A percentile compares a stretch with the other conserved stretches of the same genome.
Conservation (phyloP, 2,797 vertebrate species). For the Eulemur mongoz region DNA sequence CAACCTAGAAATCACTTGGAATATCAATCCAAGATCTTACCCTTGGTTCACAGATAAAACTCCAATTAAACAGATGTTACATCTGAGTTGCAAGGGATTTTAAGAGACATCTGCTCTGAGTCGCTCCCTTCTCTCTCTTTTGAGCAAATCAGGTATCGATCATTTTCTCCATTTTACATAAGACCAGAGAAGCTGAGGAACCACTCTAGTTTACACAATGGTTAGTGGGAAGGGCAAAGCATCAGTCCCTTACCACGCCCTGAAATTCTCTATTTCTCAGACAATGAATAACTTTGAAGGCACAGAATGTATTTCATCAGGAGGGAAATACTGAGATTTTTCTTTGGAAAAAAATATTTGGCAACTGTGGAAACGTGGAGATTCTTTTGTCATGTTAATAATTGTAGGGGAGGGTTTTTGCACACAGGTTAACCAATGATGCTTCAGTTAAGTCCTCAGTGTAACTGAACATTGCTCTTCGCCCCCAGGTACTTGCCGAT, state of each 20-base stretch:
- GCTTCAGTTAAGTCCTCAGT: background rate
- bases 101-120: background rate
- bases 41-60: background rate
- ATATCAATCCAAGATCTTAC: background rate
- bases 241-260: background rate
- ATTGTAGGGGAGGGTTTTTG: background rate
- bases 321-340: background rate
- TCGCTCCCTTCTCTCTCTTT: background rate
- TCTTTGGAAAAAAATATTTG: background rate
- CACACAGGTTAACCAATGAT: background rate
- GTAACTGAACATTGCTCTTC: constrained; percentile 21
- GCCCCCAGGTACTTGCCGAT: background rate
- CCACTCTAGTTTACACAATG: background rate
- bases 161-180: background rate
- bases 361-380: background rate
- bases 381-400: background rate
- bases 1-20: background rate
- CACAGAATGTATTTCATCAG: background rate
- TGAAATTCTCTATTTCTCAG: background rate
- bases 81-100: background rate
- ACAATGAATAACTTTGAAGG: background rate
- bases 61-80: background rate
- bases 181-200: background rate
- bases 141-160: background rate
- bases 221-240: background rate